A percentile compares a stretch with the other conserved stretches of the same genome.
Conservation (phyloP, 2,888 invertebrate species). For the Yponomeuta evonymella region DNA sequence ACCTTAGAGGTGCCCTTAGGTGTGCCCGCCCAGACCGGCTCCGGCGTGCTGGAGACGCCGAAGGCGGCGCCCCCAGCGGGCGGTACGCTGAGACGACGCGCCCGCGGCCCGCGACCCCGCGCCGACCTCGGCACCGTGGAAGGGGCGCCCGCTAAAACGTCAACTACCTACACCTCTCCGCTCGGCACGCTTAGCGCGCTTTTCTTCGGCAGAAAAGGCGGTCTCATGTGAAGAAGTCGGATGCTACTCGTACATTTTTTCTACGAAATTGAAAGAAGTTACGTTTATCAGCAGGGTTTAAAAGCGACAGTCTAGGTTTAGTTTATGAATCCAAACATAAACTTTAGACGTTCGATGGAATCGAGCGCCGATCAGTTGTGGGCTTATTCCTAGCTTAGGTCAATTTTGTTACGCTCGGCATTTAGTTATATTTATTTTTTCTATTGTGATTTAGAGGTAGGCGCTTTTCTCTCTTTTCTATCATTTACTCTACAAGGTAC, state of each 20-base stretch:
- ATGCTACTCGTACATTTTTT: background rate
- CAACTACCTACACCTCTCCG: constrained; percentile 51
- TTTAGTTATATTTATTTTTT: constrained; percentile 29
- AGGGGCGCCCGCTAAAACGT: constrained; percentile 35
- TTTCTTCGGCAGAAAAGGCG: constrained; percentile 90
- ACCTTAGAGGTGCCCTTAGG: constrained; percentile 60
- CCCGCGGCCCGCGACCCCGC: constrained; percentile 61
- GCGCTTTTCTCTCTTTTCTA: constrained; percentile 24
- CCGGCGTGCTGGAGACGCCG: constrained; percentile 71
- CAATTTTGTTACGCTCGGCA: constrained; percentile 17
- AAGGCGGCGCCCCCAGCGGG: constrained; percentile 37
- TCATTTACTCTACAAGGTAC: constrained; percentile 32
- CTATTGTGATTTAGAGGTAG: constrained; percentile 41
- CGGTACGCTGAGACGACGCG: constrained; percentile 42
- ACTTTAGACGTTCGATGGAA: background rate
- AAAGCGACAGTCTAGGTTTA: constrained; percentile 1
- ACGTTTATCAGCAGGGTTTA: background rate
- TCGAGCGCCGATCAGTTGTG: background rate
- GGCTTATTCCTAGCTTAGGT: background rate
- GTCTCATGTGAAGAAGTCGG: constrained; percentile 72
- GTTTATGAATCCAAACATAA: constrained; percentile 6
- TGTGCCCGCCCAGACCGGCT: constrained; percentile 77
- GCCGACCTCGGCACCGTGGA: constrained; percentile 62
- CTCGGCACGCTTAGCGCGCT: constrained; percentile 87
- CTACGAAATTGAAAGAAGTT: background rate